Conservation (phyloP, 1,140 invertebrate genomes). For the Geopemphigus sp. region DNA sequence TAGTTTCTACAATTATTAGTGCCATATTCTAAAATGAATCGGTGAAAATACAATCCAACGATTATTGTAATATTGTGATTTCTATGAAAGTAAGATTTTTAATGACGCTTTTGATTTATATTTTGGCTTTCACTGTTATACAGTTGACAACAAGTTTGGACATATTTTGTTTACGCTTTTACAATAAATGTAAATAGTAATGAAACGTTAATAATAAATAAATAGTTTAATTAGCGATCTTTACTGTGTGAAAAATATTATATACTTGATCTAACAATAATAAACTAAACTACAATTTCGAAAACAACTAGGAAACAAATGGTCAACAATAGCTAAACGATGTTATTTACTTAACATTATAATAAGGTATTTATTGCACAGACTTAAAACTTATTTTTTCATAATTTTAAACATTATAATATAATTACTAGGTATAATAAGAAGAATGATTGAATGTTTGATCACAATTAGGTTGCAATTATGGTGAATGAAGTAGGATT, state of each 20-base stretch:
- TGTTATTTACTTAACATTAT: conserved; percentile 39
- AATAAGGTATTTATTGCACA: conserved; percentile 41
- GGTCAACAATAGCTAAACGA: conserved; percentile 41
- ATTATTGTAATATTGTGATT: not conserved
- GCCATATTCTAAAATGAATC: not conserved
- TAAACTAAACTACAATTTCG: conserved; percentile 13
- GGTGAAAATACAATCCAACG: not conserved
- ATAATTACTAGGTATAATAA: conserved; percentile 25
- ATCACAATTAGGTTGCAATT: conserved; percentile 48
- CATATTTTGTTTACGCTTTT: not conserved
- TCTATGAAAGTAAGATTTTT: not conserved
- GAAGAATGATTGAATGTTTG: conserved; percentile 49
- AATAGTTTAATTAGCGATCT: not conserved
- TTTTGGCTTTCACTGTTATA: not conserved
- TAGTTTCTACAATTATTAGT: no score
- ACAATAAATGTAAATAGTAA: conserved; percentile 3
- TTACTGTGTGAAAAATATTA: not conserved
- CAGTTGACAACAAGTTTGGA: not conserved
- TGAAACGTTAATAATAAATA: not conserved
- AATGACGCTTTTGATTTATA: not conserved
- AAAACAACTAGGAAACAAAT: conserved; percentile 36
- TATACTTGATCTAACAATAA: conserved; percentile 11
- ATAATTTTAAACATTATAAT: conserved; percentile 32
- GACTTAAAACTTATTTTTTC: conserved; percentile 34
- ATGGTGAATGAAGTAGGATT: conserved; percentile 46